phyloP scores from a whole-genome alignment of 2,797 vertebrate species.

The Pangasius sanitwongsei region DNA sequence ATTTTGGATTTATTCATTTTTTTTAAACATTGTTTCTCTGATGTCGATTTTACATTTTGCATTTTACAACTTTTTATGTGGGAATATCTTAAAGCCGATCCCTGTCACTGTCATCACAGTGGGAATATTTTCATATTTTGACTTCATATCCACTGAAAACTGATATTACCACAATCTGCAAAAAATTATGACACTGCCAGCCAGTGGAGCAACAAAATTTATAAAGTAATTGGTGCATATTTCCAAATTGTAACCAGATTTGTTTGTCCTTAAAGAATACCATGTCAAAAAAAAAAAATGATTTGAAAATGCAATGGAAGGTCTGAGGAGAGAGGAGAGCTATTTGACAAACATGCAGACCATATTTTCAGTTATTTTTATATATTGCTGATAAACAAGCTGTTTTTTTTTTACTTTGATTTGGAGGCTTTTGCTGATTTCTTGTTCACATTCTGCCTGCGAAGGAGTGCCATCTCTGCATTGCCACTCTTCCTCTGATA shows the following conservation, averaged over 20 bases:
- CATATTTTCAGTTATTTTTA: background rate
- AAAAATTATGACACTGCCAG: background rate
- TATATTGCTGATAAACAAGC: background rate
- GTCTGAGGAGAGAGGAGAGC: background rate
- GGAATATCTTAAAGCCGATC: background rate
- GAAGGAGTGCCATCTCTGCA: slow-evolving; percentile 7
- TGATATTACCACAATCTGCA: background rate
- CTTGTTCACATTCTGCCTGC: background rate
- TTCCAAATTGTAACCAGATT: background rate
- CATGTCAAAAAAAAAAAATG: background rate
- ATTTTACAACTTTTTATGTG: background rate
- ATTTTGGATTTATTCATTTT: background rate
- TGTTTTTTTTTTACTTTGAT: background rate
- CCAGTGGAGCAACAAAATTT: background rate
- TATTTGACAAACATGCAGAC: background rate
- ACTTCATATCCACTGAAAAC: background rate
- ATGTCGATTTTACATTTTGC: background rate
- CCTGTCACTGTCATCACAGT: background rate
- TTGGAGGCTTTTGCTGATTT: background rate
- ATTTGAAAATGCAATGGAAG: background rate
- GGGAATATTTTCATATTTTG: background rate
- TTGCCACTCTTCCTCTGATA: background rate
- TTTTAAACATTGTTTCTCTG: background rate
- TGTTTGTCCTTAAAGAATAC: background rate
- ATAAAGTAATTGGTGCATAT: background rate